These are phyloP conservation scores for Metopia argyrocephala DNA, from an alignment of 2,888 invertebrate species.

Conservation along the genomic window DNA sequence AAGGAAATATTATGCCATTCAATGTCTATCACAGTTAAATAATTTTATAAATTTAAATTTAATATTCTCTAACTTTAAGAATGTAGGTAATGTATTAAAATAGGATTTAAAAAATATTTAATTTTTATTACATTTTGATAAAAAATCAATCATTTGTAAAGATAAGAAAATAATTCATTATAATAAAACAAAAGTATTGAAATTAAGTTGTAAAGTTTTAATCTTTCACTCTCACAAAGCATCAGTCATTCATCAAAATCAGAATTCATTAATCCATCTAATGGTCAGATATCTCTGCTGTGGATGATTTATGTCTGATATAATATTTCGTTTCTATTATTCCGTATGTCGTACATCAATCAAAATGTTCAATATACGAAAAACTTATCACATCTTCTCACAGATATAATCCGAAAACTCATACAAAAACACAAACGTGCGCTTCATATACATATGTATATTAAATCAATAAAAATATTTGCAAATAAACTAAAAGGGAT, in stretches of 20 bases:
- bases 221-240: not conserved
- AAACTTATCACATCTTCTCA: conserved; percentile 31
- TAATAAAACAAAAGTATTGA: not conserved
- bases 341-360: conserved; percentile 39
- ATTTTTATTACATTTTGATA: not conserved
- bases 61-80: no score
- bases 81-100: no score
- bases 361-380: conserved; percentile 20
- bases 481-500: not conserved
- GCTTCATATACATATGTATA: not conserved
- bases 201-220: not conserved
- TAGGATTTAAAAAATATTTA: no score
- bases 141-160: not conserved
- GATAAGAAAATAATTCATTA: not conserved
- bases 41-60: no score
- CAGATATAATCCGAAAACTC: conserved; percentile 27
- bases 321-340: conserved; percentile 1
- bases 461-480: conserved; percentile 2
- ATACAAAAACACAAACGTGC: not conserved
- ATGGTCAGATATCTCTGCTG: not conserved
- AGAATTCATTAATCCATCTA: not conserved
- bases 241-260: not conserved
- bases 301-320: conserved; percentile 28
- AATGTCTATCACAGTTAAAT: no score
- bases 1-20: no score